phyloP scores from a whole-genome alignment of 2,113 vertebrate genomes.

The Platichthys flesus region DNA sequence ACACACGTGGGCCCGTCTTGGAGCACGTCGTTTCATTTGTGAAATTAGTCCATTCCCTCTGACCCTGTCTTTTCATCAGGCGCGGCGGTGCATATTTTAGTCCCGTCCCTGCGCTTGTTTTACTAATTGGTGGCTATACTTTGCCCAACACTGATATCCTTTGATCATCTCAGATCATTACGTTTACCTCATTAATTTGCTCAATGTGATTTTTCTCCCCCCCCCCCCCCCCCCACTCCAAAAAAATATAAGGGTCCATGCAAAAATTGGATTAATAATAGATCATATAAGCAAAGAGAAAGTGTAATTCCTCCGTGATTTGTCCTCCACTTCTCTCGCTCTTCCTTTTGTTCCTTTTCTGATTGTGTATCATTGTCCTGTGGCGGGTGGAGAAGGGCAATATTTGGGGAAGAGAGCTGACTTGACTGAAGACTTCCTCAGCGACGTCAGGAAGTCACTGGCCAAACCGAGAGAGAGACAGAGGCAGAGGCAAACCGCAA shows the following conservation, averaged over 20 bases:
- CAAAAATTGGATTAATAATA: slow-evolving; percentile 85
- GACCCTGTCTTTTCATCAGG: slow-evolving; percentile 86
- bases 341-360: slow-evolving; percentile 50
- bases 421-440: not conserved
- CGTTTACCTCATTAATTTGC: slow-evolving; percentile 88
- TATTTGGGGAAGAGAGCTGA: not conserved
- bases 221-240: slow-evolving; percentile 18
- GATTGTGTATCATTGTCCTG: slow-evolving; percentile 38
- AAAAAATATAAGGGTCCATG: slow-evolving; percentile 67
- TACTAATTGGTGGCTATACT: slow-evolving; percentile 87
- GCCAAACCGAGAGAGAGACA: no score
- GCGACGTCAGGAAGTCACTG: not conserved
- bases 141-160: slow-evolving; percentile 84
- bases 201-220: slow-evolving; percentile 68
- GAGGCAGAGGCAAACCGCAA: no score
- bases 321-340: slow-evolving; percentile 26
- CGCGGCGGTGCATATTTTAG: slow-evolving; percentile 82
- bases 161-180: slow-evolving; percentile 89
- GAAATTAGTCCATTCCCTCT: slow-evolving; percentile 84
- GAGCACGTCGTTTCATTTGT: slow-evolving; percentile 77
- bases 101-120: slow-evolving; percentile 84
- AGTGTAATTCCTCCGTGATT: slow-evolving; percentile 74
- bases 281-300: slow-evolving; percentile 77
- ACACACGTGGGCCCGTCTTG: slow-evolving; percentile 49
- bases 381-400: slow-evolving; percentile 11